Percentiles rank a stretch among this genome's conserved stretches.
These are phyloP conservation scores for Oncorhynchus nerka DNA, from an alignment of 2,113 vertebrate genomes.

Conservation along the genomic window DNA sequence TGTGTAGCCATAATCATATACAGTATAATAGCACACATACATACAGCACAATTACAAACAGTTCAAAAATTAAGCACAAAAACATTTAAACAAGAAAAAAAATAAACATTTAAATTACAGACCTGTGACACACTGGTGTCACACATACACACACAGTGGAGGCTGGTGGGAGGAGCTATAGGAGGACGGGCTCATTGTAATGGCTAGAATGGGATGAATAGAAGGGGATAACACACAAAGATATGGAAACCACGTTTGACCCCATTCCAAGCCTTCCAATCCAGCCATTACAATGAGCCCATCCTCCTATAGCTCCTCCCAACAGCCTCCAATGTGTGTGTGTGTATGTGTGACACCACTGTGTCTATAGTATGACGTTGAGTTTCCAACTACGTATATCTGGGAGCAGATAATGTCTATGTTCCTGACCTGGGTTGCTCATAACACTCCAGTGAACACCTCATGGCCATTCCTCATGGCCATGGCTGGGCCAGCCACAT, in stretches of 20 bases:
- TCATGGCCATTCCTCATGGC: constrained; percentile 5
- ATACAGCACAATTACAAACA: not conserved
- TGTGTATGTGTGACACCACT: not conserved
- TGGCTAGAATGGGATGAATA: too few relatives aligned
- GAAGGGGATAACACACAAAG: too few relatives aligned
- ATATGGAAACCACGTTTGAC: too few relatives aligned
- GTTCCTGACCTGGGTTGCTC: constrained; percentile 4
- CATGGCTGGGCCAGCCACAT: constrained; percentile 3
- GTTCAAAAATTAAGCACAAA: not conserved
- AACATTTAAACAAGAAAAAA: not conserved
- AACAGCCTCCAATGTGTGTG: too few relatives aligned
- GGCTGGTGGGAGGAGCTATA: too few relatives aligned
- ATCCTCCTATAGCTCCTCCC: not conserved
- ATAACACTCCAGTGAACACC: constrained; percentile 11
- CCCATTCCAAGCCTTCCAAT: too few relatives aligned
- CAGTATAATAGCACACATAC: not conserved
- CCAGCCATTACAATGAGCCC: not conserved
- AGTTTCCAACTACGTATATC: too few relatives aligned
- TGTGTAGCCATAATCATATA: constrained; percentile 20
- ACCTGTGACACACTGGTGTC: not conserved
- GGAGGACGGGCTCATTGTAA: too few relatives aligned
- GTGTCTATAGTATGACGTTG: not conserved
- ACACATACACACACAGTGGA: not conserved
- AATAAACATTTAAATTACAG: not conserved
- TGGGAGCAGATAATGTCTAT: not conserved